phyloP scores from a whole-genome alignment of 2,888 invertebrate species.

The Neelides folsomi region DNA sequence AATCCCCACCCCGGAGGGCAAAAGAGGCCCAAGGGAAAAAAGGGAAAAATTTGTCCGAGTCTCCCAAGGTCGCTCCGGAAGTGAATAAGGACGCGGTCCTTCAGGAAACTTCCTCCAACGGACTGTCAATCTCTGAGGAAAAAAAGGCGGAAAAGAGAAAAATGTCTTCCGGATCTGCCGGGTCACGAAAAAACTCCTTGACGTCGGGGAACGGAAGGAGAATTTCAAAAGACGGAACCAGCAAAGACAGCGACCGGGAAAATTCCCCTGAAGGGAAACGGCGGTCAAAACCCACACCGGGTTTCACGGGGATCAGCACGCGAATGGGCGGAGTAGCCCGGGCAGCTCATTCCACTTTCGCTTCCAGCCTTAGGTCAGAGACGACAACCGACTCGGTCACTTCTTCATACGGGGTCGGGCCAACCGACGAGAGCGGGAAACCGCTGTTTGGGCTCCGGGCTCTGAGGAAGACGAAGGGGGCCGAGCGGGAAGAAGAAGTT shows the following conservation, averaged over 20 bases:
- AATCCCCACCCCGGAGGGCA: no score
- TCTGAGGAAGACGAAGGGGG: constrained; percentile 38
- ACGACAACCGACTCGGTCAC: constrained; percentile 43
- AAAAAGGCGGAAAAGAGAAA: not conserved
- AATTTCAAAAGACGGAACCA: constrained; percentile 33
- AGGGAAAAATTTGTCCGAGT: no score
- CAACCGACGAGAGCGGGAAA: constrained; percentile 62
- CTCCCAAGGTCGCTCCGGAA: no score
- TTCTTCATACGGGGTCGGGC: constrained; percentile 69
- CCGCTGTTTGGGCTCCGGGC: constrained; percentile 68
- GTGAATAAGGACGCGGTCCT: not conserved
- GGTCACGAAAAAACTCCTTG: no score
- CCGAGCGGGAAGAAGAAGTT: no score
- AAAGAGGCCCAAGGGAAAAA: no score
- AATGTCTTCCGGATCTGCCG: constrained; percentile 6
- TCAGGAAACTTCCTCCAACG: constrained; percentile 3
- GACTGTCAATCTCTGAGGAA: not conserved
- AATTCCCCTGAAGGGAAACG: constrained; percentile 35
- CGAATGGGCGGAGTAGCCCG: constrained; percentile 1
- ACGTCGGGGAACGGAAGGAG: not conserved
- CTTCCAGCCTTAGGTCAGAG: not conserved
- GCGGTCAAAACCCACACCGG: not conserved
- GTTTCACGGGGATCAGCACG: constrained; percentile 1
- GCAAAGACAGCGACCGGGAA: constrained; percentile 41
- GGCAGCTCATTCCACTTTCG: not conserved